phyloP scores from a whole-genome alignment of 2,797 vertebrate genomes.

The Naso thynnoides region DNA sequence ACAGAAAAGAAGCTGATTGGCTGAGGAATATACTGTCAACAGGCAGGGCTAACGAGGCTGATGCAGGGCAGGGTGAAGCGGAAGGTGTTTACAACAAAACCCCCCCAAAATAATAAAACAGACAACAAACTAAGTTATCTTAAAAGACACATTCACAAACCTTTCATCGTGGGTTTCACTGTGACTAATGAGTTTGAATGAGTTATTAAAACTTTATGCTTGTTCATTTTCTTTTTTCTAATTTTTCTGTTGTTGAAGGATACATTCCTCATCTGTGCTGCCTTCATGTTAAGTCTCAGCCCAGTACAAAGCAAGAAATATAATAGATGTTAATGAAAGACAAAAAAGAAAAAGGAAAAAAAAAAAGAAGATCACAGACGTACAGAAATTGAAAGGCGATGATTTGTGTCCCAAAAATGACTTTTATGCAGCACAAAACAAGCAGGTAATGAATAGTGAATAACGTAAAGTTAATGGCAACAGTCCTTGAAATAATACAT shows the following conservation, averaged over 20 bases:
- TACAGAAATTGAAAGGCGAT: background rate
- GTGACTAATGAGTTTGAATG: too few relatives aligned
- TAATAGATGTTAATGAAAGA: background rate
- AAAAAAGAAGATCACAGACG: background rate
- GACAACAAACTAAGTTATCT: too few relatives aligned
- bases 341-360: background rate
- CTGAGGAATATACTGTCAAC: too few relatives aligned
- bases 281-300: background rate
- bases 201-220: background rate
- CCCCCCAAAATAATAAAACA: too few relatives aligned
- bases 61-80: too few relatives aligned
- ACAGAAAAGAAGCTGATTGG: too few relatives aligned
- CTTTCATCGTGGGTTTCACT: too few relatives aligned
- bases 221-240: background rate
- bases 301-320: background rate
- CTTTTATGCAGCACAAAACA: background rate
- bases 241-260: background rate
- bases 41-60: too few relatives aligned
- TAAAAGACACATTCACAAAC: too few relatives aligned
- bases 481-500: background rate
- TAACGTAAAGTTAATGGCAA: background rate
- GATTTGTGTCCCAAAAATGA: background rate
- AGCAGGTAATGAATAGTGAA: background rate
- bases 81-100: too few relatives aligned
- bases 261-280: background rate